These are phyloP conservation scores for Limenitis camilla DNA, from an alignment of 2,888 invertebrate species.

Conservation along the genomic window DNA sequence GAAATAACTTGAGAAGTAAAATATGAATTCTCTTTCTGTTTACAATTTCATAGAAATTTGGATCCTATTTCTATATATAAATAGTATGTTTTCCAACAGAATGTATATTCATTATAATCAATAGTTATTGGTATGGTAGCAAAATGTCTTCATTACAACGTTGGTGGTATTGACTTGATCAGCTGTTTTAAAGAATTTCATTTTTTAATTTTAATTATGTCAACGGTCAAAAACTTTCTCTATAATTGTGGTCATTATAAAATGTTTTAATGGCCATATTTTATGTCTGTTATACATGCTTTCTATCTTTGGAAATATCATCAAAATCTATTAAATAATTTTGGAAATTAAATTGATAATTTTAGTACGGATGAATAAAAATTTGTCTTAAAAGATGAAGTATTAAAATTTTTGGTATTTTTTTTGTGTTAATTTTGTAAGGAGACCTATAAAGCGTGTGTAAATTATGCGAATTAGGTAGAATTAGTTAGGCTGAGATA, in stretches of 20 bases:
- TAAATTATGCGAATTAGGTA: too few species aligned
- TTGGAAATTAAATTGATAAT: not conserved
- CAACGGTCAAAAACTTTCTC: too few species aligned
- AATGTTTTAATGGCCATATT: not conserved
- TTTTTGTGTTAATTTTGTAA: too few species aligned
- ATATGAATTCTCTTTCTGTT: conserved; percentile 20
- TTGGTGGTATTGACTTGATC: conserved; percentile 45
- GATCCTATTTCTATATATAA: not conserved
- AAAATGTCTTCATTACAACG: conserved; percentile 63
- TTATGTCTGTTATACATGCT: not conserved
- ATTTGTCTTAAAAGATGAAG: too few species aligned
- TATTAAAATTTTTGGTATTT: too few species aligned
- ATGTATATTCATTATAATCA: conserved; percentile 39
- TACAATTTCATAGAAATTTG: conserved; percentile 11
- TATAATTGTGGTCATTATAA: too few species aligned
- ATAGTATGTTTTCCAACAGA: conserved; percentile 23
- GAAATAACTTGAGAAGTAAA: not conserved
- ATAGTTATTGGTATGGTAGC: conserved; percentile 46
- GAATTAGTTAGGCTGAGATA: too few species aligned
- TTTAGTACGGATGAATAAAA: too few species aligned
- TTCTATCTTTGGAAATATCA: not conserved
- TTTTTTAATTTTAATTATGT: too few species aligned
- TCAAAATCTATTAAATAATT: not conserved
- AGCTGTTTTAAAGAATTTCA: conserved; percentile 16
- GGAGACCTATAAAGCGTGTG: too few species aligned